Percentiles rank a stretch among this genome's conserved stretches.
Conservation (phyloP, 2,888 invertebrate species). For the Melolontha melolontha region DNA sequence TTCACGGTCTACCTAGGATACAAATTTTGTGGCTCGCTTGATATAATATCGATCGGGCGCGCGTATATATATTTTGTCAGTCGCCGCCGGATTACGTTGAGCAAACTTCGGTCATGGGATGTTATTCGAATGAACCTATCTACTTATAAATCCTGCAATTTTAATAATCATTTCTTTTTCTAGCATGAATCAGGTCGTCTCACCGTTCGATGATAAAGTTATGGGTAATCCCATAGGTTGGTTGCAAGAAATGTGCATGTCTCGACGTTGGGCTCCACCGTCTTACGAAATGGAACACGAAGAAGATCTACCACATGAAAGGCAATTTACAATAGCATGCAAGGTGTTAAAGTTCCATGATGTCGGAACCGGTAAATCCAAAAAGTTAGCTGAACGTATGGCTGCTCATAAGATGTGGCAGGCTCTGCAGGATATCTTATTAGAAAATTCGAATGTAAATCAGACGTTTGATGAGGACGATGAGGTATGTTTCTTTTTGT, state of each 20-base stretch:
- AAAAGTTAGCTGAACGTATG: conserved; percentile 95
- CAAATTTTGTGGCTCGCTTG: too few relatives aligned
- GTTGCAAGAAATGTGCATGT: conserved; percentile 96
- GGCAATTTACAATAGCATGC: conserved; percentile 93
- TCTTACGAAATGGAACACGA: conserved; percentile 90
- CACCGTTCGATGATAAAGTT: conserved; percentile 81
- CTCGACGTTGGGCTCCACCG: conserved; percentile 94
- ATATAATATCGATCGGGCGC: too few relatives aligned
- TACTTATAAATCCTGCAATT: conserved; percentile 6
- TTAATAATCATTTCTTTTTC: conserved; percentile 37
- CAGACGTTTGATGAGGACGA: conserved; percentile 77
- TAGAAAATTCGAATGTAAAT: conserved; percentile 73
- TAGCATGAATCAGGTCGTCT: conserved; percentile 67
- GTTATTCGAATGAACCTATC: too few relatives aligned
- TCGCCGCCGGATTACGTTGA: too few relatives aligned
- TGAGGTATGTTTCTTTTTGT: conserved; percentile 71
- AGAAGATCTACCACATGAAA: conserved; percentile 92
- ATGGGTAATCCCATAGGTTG: conserved; percentile 96
- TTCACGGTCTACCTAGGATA: too few relatives aligned
- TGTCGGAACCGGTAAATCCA: conserved; percentile 91
- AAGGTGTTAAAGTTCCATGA: conserved; percentile 88
- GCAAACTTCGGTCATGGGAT: too few relatives aligned
- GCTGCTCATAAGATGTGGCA: conserved; percentile 97
- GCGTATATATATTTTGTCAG: too few relatives aligned
- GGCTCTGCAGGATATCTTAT: conserved; percentile 81